phyloP scores from a whole-genome alignment of 2,797 vertebrate species.

The Platalea minor region DNA sequence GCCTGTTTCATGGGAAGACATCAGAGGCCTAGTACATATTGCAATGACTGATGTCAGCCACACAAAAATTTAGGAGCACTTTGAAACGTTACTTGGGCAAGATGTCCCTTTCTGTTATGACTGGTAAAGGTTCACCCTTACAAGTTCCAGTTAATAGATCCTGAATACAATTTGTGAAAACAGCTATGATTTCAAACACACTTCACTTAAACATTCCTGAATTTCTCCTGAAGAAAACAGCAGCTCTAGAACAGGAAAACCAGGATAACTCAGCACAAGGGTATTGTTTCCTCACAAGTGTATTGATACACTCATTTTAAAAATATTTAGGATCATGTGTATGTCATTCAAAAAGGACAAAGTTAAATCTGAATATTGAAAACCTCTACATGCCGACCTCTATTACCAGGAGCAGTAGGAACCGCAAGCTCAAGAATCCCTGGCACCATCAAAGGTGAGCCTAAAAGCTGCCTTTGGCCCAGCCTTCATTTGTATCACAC shows the following conservation, averaged over 20 bases:
- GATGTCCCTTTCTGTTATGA: background rate
- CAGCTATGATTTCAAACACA: background rate
- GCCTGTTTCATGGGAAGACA: background rate
- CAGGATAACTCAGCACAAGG: background rate
- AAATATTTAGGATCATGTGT: background rate
- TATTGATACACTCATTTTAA: background rate
- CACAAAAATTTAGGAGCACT: background rate
- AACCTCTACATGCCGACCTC: background rate
- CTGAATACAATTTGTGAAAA: background rate
- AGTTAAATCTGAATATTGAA: background rate
- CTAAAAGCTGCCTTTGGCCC: background rate
- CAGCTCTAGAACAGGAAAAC: background rate
- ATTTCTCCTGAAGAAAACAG: background rate
- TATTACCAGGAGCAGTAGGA: background rate
- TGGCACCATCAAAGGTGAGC: rapidly evolving
- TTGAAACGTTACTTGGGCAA: background rate
- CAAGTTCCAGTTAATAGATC: background rate
- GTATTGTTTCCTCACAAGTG: background rate
- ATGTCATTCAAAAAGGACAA: background rate
- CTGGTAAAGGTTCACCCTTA: background rate
- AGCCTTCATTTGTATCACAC: background rate
- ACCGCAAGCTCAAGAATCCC: background rate
- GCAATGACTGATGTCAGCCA: background rate
- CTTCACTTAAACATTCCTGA: background rate
- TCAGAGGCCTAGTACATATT: background rate